Base-by-base conservation (phyloP, 1,140 invertebrate genomes). In the Aphelinus certus region DNA sequence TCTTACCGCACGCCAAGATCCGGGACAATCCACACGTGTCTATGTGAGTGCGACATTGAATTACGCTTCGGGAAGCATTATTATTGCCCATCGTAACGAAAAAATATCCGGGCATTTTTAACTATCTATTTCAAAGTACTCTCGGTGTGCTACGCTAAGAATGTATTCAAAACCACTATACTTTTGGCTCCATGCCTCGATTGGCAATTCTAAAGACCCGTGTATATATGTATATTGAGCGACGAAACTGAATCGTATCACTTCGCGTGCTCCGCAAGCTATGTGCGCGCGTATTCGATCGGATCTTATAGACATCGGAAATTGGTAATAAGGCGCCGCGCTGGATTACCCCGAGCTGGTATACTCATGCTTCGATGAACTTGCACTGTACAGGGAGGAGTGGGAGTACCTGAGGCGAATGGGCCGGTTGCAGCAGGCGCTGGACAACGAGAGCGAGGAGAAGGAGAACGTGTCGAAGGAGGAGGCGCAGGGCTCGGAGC, bases 11-110 rank as follows among this genome's bases (percentile, higher is more conserved):
- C 87, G 94, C 93, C 73, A 96, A 97, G 85, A 92, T 99, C 63
- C 90, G 97, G 67, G 95, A 97, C 78, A 98, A 98, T 88, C 94
- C 97, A 2, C 97, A 98, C 84, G 95, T 99, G 0, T 97, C 97
- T 26, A 94, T 93, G 95, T 96, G 90, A 92, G 93, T 91, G 42
- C 26, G 26, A 26, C 26, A 26, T 26, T 26, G 26, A 26, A 26
- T 26, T 26, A 26, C 26, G 26, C 26, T 26, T 26, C 26, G 26
- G 26, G 26, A 26, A 26, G 26, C 26, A 26, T 26, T 26, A 26
- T 26, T 26, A 26, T 26, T 26, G 26, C 26, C 0, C 26, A 26
- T 26, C 26, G 26, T 26, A 26, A 26, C 26, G 26, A 26, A 26
- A 26, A 26, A 26, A 26, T 26, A 0, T 26, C 26, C 26, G 26